These are phyloP conservation scores for Diarsia rubi DNA, from an alignment of 2,888 invertebrate species.

Conservation along the genomic window DNA sequence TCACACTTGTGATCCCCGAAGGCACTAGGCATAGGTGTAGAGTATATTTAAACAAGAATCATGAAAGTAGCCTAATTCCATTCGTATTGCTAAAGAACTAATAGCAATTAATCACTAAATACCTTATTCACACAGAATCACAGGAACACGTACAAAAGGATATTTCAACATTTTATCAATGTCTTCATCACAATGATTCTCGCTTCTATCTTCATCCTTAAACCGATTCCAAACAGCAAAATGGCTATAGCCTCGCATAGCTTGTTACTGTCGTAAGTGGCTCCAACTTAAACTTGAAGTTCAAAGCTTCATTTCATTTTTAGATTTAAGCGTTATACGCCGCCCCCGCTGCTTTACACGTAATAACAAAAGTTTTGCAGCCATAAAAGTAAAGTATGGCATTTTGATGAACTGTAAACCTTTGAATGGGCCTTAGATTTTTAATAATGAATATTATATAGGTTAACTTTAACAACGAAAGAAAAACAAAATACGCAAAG, in stretches of 20 bases:
- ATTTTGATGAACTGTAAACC: constrained; percentile 47
- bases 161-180: background rate
- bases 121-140: background rate
- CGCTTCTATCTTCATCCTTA: constrained; percentile 37
- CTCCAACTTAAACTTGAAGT: constrained; percentile 67
- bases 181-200: background rate
- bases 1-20: background rate
- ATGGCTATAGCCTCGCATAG: constrained; percentile 63
- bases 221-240: constrained; percentile 37
- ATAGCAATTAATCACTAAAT: background rate
- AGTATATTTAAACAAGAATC: background rate
- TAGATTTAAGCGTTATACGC: constrained; percentile 51
- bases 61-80: background rate
- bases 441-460: constrained; percentile 39
- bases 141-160: background rate
- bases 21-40: background rate
- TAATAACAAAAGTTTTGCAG: constrained; percentile 57
- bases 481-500: constrained; percentile 24
- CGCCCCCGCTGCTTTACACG: constrained; percentile 25
- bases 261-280: constrained; percentile 69
- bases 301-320: constrained; percentile 66
- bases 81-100: background rate
- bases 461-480: constrained; percentile 9
- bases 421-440: constrained; percentile 26
- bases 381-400: constrained; percentile 33